These are phyloP conservation scores for Pygoscelis antarcticus DNA, from an alignment of 2,113 vertebrate genomes.

Conservation along the genomic window DNA sequence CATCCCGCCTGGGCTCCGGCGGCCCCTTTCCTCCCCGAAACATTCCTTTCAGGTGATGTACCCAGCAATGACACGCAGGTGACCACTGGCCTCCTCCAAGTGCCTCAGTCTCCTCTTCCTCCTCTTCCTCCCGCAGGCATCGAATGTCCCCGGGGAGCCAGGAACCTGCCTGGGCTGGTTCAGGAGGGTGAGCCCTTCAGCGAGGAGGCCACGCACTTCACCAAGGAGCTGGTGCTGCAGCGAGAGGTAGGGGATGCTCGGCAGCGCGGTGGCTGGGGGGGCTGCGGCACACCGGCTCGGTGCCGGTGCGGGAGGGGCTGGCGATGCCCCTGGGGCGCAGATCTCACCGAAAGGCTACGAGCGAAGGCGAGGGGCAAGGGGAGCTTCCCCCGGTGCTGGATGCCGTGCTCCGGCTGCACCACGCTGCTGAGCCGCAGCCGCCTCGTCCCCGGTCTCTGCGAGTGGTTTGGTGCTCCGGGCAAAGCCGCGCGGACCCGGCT, in stretches of 20 bases:
- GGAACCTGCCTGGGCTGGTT: slow-evolving; percentile 84
- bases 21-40: background rate
- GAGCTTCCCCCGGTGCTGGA: background rate
- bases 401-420: background rate
- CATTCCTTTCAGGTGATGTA: too few species aligned
- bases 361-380: background rate
- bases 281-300: background rate
- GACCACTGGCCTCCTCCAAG: accelerated
- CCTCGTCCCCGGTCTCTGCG: background rate
- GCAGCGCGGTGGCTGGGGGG: background rate
- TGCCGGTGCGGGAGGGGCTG: too few species aligned
- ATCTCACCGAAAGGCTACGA: background rate
- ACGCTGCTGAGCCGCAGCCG: background rate
- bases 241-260: slow-evolving; percentile 83
- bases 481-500: background rate
- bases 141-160: slow-evolving; percentile 91
- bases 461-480: background rate
- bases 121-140: slow-evolving; percentile 81
- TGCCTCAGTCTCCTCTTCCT: background rate
- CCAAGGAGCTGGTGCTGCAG: slow-evolving; percentile 96
- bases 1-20: accelerated
- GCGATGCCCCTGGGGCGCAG: background rate
- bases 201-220: slow-evolving; percentile 91
- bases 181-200: slow-evolving; percentile 95
- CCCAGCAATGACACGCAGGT: background rate